These are phyloP conservation scores for Carcina quercana DNA, from an alignment of 2,888 invertebrate genomes.

Conservation along the genomic window DNA sequence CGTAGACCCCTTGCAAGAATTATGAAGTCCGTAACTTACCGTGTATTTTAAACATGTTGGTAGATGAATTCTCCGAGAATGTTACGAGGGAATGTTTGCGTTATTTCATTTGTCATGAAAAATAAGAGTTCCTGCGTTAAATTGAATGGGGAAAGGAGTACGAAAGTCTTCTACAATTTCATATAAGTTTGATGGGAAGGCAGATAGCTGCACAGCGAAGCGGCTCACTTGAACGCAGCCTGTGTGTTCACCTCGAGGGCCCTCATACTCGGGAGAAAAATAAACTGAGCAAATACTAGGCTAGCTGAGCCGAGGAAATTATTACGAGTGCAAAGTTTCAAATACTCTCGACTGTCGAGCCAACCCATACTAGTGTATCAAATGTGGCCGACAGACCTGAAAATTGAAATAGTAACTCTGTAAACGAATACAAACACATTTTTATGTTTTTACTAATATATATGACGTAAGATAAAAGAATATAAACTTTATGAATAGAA, in stretches of 20 bases:
- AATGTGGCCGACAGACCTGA: too few species aligned
- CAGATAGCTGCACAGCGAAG: conserved; percentile 43
- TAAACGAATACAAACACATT: too few species aligned
- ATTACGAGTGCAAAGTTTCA: conserved; percentile 43
- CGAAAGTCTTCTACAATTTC: conserved; percentile 43
- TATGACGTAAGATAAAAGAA: too few species aligned
- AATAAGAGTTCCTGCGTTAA: not conserved
- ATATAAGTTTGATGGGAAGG: conserved; percentile 45
- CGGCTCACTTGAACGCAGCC: conserved; percentile 49
- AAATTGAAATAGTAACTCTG: too few species aligned
- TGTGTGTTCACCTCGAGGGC: conserved; percentile 55
- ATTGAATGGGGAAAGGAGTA: not conserved
- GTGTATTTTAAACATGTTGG: conserved; percentile 19
- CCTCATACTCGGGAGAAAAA: conserved; percentile 51
- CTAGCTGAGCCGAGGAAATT: conserved; percentile 42
- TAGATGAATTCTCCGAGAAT: conserved; percentile 18
- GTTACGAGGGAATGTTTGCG: conserved; percentile 13
- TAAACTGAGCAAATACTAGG: conserved; percentile 61
- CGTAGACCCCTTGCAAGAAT: conserved; percentile 34
- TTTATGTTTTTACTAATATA: too few species aligned
- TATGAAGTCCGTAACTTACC: conserved; percentile 36
- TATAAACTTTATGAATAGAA: too few species aligned
- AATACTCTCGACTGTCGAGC: conserved; percentile 31
- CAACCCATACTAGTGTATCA: too few species aligned
- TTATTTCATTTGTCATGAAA: not conserved